Conservation (phyloP, 2,113 vertebrate species). For the Pelecanus crispus region DNA sequence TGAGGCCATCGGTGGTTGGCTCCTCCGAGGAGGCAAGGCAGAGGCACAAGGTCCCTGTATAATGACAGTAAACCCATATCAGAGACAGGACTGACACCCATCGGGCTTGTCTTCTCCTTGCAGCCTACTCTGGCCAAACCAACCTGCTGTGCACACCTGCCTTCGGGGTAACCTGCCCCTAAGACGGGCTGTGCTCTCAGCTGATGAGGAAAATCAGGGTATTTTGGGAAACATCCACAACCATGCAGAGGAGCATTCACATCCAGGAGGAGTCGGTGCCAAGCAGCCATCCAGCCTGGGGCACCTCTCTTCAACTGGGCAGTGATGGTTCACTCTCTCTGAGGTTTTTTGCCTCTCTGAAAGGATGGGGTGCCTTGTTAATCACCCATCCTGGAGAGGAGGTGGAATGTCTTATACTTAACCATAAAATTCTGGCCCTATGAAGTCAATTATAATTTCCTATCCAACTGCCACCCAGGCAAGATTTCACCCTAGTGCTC, state of each 20-base stretch:
- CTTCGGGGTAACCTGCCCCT: neutral
- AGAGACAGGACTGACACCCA: neutral
- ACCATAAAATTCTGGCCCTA: neutral
- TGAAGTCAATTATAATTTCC: neutral
- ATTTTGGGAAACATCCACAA: neutral
- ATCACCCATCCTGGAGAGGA: neutral
- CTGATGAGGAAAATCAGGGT: neutral
- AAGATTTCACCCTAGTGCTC: neutral
- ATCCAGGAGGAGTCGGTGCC: neutral
- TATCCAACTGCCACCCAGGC: neutral
- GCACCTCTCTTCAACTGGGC: neutral
- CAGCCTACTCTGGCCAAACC: neutral
- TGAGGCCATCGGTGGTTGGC: constrained; percentile 65
- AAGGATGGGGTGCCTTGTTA: neutral
- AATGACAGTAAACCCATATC: constrained; percentile 1
- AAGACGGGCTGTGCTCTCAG: neutral
- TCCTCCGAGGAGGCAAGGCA: constrained; percentile 59
- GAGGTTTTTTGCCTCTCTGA: neutral
- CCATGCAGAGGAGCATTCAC: neutral
- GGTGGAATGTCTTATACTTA: neutral
- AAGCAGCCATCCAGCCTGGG: neutral
- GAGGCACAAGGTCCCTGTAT: constrained; percentile 57
- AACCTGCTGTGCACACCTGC: neutral
- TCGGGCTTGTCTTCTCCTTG: neutral
- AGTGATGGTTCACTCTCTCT: neutral